Base-by-base conservation (phyloP, 2,113 vertebrate genomes). In the Desmodus rotundus region DNA sequence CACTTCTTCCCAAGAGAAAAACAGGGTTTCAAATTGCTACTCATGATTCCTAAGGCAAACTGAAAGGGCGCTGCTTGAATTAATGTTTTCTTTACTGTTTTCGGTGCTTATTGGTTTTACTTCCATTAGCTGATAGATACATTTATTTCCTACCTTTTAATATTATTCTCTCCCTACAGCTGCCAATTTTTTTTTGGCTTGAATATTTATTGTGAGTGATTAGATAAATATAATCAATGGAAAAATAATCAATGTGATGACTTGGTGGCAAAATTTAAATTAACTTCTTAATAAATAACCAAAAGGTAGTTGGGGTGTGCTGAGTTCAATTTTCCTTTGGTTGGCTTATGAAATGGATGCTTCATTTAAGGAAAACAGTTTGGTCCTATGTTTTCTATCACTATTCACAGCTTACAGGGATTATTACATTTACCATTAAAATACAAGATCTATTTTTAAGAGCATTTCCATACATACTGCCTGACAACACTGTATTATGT, bases 1-100 rank as follows among this genome's bases (percentile, higher is more conserved):
- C 97, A 97, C 92, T 97, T 98, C 97, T 98, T 98, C 98, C 98
- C 98, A 96, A 96, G 98, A 98, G 98, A 97, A 97, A 98, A 98
- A 95, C 94, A 97, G 94, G 94, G 97, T 98, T 98, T 98, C 97
- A 98, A 98, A 98, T 98, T 98, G 97, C 98, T 98, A 47, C 97
- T 98, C 97, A 78, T 97, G 98, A 98, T 97, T 98, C 98, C 98
- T 98, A 96, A 96, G 98, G 98, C 97, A 0, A 98, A 98, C 97
- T 92, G 97, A 98, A 98, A 98, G 98, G 96, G 94, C 76, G 1
- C 91, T 90, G 82, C 96, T 97, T 98, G 98, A 98, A 98, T 98
- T 98, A 98, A 99, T 98, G 97, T 98, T 98, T 98, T 96, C 91
- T 96, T 97, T 95, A 76, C 96, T 96, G 76, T 98, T 98, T 98